Percentiles rank a stretch among this genome's conserved stretches.
These are phyloP conservation scores for Timema podura DNA, from an alignment of 2,888 invertebrate species.

Conservation along the genomic window DNA sequence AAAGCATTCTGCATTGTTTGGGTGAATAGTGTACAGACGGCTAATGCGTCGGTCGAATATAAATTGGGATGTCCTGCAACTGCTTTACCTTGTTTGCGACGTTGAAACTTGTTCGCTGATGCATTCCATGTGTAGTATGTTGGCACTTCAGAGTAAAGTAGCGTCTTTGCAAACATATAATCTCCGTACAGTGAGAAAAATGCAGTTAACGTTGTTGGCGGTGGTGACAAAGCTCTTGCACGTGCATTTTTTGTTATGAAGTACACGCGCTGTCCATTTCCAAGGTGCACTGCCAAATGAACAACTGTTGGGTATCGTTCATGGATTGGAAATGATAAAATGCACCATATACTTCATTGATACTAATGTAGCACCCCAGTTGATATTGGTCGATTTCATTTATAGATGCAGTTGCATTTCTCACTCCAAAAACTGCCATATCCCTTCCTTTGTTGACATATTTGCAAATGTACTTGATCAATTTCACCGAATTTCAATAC, in stretches of 20 bases:
- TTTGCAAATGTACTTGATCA: constrained; percentile 44
- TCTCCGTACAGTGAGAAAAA: no score
- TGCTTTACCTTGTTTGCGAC: no score
- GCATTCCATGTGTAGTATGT: no score
- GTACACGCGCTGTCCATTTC: constrained; percentile 29
- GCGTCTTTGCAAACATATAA: no score
- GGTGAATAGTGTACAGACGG: no score
- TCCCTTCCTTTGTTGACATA: constrained; percentile 45
- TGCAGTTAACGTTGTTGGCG: no score
- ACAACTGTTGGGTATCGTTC: constrained; percentile 34
- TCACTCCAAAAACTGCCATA: constrained; percentile 40
- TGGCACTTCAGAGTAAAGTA: no score
- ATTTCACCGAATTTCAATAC: constrained; percentile 43
- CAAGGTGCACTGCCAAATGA: constrained; percentile 34
- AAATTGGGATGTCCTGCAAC: no score
- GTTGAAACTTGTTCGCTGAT: no score
- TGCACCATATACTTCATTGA: constrained; percentile 33
- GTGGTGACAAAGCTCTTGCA: constrained; percentile 21
- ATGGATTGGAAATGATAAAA: constrained; percentile 34
- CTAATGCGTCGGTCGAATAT: no score
- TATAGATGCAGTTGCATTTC: constrained; percentile 14
- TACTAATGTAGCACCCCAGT: constrained; percentile 31
- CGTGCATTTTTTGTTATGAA: constrained; percentile 25
- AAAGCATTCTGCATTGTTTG: no score
- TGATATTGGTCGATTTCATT: constrained; percentile 34